Evolutionary conservation across 2,888 invertebrate species (phyloP).

Genomic region (Mechanitis mazaeus): DNA sequence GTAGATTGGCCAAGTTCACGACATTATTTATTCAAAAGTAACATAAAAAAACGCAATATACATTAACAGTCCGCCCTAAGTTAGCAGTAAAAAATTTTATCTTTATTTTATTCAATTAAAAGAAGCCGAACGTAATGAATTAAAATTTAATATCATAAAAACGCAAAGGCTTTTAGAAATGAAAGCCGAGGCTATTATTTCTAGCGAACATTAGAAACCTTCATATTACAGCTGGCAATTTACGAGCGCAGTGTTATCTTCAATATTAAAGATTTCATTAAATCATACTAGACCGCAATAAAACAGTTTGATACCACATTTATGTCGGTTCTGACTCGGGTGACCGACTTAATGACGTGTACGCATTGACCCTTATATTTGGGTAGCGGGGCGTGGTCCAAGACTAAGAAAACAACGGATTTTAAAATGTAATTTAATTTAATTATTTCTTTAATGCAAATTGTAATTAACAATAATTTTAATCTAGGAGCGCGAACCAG

Average conservation of each 20-base stretch:
- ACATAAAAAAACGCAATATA: conserved; percentile 19
- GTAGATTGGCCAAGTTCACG: neutral
- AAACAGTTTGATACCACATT: conserved; percentile 74
- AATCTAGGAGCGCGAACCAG: no score
- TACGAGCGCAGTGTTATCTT: conserved; percentile 60
- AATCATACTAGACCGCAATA: conserved; percentile 69
- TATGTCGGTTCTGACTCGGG: conserved; percentile 56
- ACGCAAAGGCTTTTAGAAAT: conserved; percentile 29
- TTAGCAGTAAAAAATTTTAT: conserved; percentile 23
- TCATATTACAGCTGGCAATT: conserved; percentile 59
- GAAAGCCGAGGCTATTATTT: conserved; percentile 48
- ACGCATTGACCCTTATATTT: conserved; percentile 50
- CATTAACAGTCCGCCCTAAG: conserved; percentile 16
- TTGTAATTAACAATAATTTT: neutral
- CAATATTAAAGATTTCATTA: conserved; percentile 75
- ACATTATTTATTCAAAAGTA: conserved; percentile 22
- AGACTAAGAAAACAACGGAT: conserved; percentile 13
- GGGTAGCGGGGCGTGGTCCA: conserved; percentile 31
- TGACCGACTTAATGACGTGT: conserved; percentile 69
- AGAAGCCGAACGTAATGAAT: conserved; percentile 19
- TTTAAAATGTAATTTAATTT: neutral
- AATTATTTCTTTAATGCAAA: neutral
- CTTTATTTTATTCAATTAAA: conserved; percentile 30
- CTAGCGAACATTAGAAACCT: conserved; percentile 40
- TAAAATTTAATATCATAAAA: conserved; percentile 36